Evolutionary conservation across 1,140 invertebrate genomes (phyloP).

Genomic region (Trichogramma pretiosum): DNA sequence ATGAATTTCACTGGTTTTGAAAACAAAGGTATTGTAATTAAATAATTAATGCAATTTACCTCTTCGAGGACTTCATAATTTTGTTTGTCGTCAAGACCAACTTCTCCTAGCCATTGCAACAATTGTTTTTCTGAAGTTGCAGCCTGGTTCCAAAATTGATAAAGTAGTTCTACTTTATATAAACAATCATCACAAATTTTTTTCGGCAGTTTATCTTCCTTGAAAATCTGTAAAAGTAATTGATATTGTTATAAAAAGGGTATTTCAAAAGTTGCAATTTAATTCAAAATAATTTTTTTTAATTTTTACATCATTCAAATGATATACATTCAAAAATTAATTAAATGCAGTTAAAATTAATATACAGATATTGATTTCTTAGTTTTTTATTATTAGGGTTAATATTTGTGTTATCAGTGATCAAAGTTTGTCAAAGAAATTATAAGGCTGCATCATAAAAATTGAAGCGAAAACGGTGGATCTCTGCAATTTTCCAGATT

Average conservation of each 20-base stretch:
- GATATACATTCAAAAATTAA: neutral
- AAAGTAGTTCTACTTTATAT: constrained; percentile 52
- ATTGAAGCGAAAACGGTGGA: too few relatives aligned
- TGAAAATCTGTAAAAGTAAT: constrained; percentile 42
- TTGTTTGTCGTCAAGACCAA: constrained; percentile 39
- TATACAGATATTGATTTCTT: too few relatives aligned
- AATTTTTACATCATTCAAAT: neutral
- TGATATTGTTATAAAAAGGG: too few relatives aligned
- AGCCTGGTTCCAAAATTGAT: constrained; percentile 52
- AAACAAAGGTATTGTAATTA: too few relatives aligned
- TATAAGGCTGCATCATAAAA: too few relatives aligned
- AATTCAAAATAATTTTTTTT: constrained; percentile 7
- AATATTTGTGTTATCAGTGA: too few relatives aligned
- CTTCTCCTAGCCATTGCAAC: constrained; percentile 46
- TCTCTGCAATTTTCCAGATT: too few relatives aligned
- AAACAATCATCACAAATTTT: constrained; percentile 54
- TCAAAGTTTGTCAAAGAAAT: too few relatives aligned
- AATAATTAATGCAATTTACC: too few relatives aligned
- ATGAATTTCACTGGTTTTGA: too few relatives aligned
- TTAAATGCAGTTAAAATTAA: too few relatives aligned
- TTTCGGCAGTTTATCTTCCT: constrained; percentile 52
- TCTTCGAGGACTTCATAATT: constrained; percentile 32
- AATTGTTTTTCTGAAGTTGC: constrained; percentile 51
- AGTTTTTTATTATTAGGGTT: too few relatives aligned
- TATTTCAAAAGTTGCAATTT: constrained; percentile 2